These are phyloP conservation scores for Eurosta solidaginis DNA, from an alignment of 1,140 invertebrate genomes.

Conservation along the genomic window DNA sequence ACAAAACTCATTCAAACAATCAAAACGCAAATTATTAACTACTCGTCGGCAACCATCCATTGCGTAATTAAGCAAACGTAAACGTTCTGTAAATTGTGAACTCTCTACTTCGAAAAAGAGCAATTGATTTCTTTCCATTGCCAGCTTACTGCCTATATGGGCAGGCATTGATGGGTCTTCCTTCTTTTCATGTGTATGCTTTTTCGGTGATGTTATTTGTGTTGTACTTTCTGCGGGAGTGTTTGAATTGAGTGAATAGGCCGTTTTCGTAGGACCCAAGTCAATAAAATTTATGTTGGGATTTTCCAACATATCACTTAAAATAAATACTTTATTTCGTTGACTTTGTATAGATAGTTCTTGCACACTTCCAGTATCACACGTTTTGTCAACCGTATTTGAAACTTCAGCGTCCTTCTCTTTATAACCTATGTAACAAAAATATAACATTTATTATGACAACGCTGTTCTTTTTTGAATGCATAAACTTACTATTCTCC, in stretches of 20 bases:
- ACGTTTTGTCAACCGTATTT: neutral
- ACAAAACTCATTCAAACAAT: neutral
- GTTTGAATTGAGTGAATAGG: neutral
- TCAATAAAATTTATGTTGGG: constrained; percentile 46
- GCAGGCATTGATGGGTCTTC: neutral
- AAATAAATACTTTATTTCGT: constrained; percentile 39
- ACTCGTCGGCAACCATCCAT: constrained; percentile 33
- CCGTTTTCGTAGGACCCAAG: neutral
- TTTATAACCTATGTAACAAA: neutral
- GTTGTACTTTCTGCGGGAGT: neutral
- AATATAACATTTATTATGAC: neutral
- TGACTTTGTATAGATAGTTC: neutral
- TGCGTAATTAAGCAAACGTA: constrained; percentile 9
- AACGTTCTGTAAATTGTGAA: neutral
- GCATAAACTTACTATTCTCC: neutral
- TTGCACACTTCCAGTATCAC: neutral
- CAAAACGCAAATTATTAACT: constrained; percentile 32
- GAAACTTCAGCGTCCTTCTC: neutral
- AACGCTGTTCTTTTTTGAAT: too few relatives aligned
- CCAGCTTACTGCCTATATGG: neutral
- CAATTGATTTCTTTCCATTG: neutral
- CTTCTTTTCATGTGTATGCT: neutral
- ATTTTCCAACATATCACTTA: constrained; percentile 49
- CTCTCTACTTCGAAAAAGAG: constrained; percentile 24
- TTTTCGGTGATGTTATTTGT: neutral